These are phyloP conservation scores for Myotis davidii DNA, from an alignment of 2,113 vertebrate genomes.

Conservation along the genomic window DNA sequence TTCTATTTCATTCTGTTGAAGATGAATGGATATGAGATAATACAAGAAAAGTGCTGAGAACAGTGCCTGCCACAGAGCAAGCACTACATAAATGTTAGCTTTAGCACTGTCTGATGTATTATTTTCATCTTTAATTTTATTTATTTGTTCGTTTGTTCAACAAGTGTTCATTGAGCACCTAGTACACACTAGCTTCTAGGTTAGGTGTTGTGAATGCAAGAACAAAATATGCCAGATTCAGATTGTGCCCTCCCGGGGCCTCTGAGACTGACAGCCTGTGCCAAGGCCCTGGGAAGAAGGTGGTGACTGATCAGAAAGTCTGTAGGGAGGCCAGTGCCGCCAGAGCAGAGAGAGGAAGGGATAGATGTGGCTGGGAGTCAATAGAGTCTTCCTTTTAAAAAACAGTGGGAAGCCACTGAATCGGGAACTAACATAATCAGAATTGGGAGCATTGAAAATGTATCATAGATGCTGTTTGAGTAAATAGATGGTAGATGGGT, in stretches of 20 bases:
- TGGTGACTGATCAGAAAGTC: not conserved
- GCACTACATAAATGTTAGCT: not conserved
- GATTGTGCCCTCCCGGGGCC: not conserved
- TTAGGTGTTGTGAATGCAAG: not conserved
- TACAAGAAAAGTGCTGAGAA: not conserved
- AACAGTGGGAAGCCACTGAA: not conserved
- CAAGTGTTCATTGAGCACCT: not conserved
- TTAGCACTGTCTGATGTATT: not conserved
- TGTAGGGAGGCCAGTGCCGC: not conserved
- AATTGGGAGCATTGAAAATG: not conserved
- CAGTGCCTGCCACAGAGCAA: not conserved
- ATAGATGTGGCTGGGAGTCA: not conserved
- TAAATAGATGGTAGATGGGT: not conserved
- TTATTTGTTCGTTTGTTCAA: not conserved
- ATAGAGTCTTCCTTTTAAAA: not conserved
- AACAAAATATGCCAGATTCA: not conserved
- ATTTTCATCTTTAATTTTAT: not conserved
- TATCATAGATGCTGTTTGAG: not conserved
- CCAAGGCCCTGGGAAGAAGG: not conserved
- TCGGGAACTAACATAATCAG: not conserved
- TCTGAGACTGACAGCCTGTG: not conserved
- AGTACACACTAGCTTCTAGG: not conserved
- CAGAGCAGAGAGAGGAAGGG: not conserved
- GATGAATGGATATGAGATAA: not conserved
- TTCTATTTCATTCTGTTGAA: not conserved